Evolutionary conservation across 1,140 invertebrate species (phyloP).

Genomic region (Macrobrachium nipponense): DNA sequence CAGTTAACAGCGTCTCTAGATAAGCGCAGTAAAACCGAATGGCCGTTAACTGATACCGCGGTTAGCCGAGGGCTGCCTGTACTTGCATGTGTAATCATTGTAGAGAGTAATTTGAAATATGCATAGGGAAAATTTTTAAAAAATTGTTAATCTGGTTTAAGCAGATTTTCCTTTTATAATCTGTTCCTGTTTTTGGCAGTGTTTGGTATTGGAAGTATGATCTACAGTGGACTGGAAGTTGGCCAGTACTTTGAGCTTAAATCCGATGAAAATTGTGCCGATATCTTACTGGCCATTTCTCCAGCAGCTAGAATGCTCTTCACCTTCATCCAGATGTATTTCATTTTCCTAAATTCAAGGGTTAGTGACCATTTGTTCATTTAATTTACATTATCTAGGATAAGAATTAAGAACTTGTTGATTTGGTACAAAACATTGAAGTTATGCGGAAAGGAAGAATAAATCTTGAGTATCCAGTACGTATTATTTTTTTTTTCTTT

Average conservation of each 20-base stretch:
- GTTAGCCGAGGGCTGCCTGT: no score
- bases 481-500: no score
- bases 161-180: neutral
- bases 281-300: slow-evolving; percentile 85
- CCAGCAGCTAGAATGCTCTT: slow-evolving; percentile 90
- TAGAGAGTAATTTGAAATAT: no score
- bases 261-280: slow-evolving; percentile 85
- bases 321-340: slow-evolving; percentile 96
- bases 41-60: no score
- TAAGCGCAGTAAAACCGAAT: no score
- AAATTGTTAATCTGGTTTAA: no score
- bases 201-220: slow-evolving; percentile 94
- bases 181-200: slow-evolving; percentile 72
- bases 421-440: no score
- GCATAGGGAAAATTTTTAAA: no score
- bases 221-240: slow-evolving; percentile 93
- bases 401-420: neutral
- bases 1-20: no score
- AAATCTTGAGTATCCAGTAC: no score
- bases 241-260: slow-evolving; percentile 93
- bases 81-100: no score
- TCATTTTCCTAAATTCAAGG: slow-evolving; percentile 94
- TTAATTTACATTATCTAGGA: neutral
- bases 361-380: slow-evolving; percentile 66
- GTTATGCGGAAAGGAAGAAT: no score